Percentiles rank a stretch among this genome's conserved stretches.
Conservation (phyloP, 2,113 vertebrate species). For the Dasyornis broadbenti region DNA sequence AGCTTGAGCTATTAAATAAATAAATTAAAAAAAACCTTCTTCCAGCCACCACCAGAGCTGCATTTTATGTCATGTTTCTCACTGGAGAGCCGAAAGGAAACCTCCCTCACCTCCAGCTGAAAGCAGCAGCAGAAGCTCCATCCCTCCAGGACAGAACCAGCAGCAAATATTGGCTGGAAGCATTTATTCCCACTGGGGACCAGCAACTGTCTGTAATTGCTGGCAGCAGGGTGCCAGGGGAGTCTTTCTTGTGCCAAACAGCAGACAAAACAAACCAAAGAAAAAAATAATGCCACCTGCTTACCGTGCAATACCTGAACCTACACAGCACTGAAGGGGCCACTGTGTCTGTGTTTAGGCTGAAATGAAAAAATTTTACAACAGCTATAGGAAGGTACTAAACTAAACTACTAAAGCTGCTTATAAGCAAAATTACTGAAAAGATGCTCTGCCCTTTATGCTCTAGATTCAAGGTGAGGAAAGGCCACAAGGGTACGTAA, state of each 20-base stretch:
- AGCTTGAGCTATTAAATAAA: not conserved
- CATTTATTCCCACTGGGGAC: not conserved
- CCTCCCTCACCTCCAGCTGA: not conserved
- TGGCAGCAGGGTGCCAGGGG: not conserved
- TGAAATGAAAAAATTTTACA: not conserved
- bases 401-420: not conserved
- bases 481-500: not conserved
- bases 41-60: not conserved
- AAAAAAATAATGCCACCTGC: not conserved
- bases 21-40: not conserved
- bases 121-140: not conserved
- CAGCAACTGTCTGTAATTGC: not conserved
- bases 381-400: not conserved
- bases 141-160: not conserved
- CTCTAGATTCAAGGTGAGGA: not conserved
- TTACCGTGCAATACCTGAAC: not conserved
- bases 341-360: not conserved
- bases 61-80: not conserved
- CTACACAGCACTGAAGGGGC: accelerated
- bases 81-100: not conserved
- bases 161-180: not conserved
- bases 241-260: not conserved
- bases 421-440: not conserved
- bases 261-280: not conserved
- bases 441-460: not conserved